Evolutionary conservation across 2,797 vertebrate genomes (phyloP), one percentile per base, ranked within the genome.

Genomic region (Botia kubotai): DNA sequence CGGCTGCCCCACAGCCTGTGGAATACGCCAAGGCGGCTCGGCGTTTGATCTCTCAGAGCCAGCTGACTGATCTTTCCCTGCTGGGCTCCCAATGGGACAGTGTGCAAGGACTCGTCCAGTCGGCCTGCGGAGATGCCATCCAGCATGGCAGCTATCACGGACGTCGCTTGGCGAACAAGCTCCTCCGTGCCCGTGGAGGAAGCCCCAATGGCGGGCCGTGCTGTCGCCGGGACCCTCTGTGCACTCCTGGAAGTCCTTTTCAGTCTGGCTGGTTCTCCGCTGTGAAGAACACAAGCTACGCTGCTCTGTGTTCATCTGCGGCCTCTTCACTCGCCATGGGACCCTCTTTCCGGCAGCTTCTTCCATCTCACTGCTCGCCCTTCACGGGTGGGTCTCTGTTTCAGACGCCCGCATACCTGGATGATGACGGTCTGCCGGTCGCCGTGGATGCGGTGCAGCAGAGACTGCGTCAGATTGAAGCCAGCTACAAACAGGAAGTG

Each of bases 401-500:
- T 77, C 96, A 90, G 89, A 82, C 94, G 86, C 96, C 96, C 0
- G 89, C 96, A 3, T 98, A 99, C 89, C 92, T 97, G n/a, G 97
- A 99, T 0, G 97, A 99, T 0, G 98, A 99, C 0, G 98, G 98
- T 71, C 94, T 99, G 66, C 96, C 97, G 26, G 97, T 99, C 88
- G 95, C 97, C 8, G 93, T 95, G 86, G 98, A 99, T 0, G 97
- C 97, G 4, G 96, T 99, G 83, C 98, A 99, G 90, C 97, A 98
- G 85, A 90, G 98, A n/a, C 93, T 99, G 88, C 93, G 97, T 75
- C 98, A 99, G 88, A 99, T 99, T 0, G 97, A 99, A 91, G 98
- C 98, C 0, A 94, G 95, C 78, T 99, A 99, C 91, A 98, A 97
- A 90, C 97, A 98, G 91, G 98, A 99, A 87, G 97, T 99, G 81